phyloP scores from a whole-genome alignment of 1,140 invertebrate genomes.

The Panulirus ornatus region DNA sequence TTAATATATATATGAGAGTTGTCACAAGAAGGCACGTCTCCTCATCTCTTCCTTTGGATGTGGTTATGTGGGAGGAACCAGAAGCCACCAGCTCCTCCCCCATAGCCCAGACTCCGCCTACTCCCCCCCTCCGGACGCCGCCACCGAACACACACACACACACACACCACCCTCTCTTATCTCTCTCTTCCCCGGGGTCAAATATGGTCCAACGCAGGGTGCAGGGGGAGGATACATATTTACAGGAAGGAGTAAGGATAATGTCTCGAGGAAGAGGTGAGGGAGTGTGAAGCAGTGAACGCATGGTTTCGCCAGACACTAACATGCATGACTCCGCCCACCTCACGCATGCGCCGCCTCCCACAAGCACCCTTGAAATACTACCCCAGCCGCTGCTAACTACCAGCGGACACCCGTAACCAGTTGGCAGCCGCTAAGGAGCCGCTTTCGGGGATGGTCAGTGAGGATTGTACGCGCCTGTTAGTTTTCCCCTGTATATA shows the following conservation, averaged over 20 bases:
- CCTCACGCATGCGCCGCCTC: not conserved
- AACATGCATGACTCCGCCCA: constrained; percentile 15
- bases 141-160: no score
- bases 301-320: not conserved
- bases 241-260: no score
- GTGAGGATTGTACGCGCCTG: no score
- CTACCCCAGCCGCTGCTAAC: not conserved
- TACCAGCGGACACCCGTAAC: not conserved
- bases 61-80: not conserved
- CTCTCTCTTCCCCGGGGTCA: no score
- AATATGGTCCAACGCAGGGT: no score
- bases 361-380: not conserved
- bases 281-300: not conserved
- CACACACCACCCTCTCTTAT: no score
- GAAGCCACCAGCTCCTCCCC: not conserved
- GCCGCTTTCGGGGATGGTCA: no score
- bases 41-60: not conserved
- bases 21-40: not conserved
- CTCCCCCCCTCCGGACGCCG: no score
- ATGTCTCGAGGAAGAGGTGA: not conserved
- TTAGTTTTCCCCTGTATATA: no score
- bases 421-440: not conserved
- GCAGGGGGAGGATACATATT: no score
- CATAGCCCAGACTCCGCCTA: no score
- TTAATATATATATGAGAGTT: no score